phyloP scores from a whole-genome alignment of 2,113 vertebrate genomes.

The Bos indicus region DNA sequence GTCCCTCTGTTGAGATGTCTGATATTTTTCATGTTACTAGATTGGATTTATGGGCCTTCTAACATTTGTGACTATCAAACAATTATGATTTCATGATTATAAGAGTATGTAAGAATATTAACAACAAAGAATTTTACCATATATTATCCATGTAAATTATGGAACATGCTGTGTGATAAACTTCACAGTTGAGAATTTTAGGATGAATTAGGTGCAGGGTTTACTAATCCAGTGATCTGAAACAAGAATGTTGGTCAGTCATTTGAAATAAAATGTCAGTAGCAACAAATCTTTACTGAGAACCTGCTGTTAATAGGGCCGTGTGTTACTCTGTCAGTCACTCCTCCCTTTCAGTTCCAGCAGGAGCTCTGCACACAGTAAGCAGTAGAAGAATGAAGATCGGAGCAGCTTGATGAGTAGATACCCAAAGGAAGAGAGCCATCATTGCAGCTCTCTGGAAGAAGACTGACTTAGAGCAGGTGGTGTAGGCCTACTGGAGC shows the following conservation, averaged over 20 bases:
- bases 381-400: not conserved
- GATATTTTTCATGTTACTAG: constrained; percentile 27
- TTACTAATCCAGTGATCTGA: constrained; percentile 1
- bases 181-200: constrained; percentile 14
- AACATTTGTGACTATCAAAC: not conserved
- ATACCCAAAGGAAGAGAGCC: not conserved
- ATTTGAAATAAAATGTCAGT: not conserved
- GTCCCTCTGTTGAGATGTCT: not conserved
- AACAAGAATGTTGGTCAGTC: not conserved
- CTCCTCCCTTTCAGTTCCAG: not conserved
- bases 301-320: not conserved
- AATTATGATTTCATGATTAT: not conserved
- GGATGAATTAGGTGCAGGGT: not conserved
- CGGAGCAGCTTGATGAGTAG: not conserved
- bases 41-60: not conserved
- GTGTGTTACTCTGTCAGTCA: not conserved
- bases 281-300: not conserved
- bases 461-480: not conserved
- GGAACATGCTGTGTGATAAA: not conserved
- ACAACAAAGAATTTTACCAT: not conserved
- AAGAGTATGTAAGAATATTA: not conserved
- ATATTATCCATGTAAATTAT: not conserved
- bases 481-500: not conserved
- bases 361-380: not conserved
- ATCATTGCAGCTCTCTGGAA: not conserved